Evolutionary conservation across 2,113 vertebrate genomes (phyloP).

Genomic region (Callionymus lyra): DNA sequence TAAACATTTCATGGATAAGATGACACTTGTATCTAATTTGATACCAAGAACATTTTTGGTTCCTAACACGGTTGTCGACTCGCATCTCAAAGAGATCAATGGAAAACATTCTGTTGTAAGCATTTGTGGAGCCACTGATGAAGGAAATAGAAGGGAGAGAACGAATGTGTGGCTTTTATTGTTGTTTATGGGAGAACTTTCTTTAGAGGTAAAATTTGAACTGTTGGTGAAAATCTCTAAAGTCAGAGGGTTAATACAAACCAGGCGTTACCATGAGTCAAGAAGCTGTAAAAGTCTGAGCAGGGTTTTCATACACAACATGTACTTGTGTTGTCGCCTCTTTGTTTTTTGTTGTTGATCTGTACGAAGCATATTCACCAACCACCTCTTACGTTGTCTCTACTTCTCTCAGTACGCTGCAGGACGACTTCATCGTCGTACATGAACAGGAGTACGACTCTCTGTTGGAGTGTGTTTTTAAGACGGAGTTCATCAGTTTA

Average conservation of each 20-base stretch:
- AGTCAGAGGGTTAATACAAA: conserved; percentile 48
- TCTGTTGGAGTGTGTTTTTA: conserved; percentile 88
- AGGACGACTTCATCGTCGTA: conserved; percentile 87
- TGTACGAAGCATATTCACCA: too few relatives aligned
- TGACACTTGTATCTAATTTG: too few relatives aligned
- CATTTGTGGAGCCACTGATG: conserved; percentile 5
- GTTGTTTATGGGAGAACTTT: conserved; percentile 3
- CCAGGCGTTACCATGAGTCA: conserved; percentile 54
- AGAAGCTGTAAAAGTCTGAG: conserved; percentile 45
- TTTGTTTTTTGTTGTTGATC: too few relatives aligned
- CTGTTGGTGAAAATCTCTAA: conserved; percentile 28
- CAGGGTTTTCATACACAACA: not conserved
- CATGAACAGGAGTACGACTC: conserved; percentile 97
- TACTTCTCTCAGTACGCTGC: conserved; percentile 73
- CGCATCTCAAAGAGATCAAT: conserved; percentile 7
- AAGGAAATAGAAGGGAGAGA: conserved; percentile 1
- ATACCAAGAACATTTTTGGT: conserved; percentile 30
- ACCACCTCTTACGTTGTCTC: not conserved
- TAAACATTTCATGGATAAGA: too few relatives aligned
- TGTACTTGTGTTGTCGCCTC: not conserved
- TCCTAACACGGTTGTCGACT: not conserved
- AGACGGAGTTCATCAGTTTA: conserved; percentile 93
- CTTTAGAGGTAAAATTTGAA: conserved; percentile 21
- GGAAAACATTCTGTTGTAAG: conserved; percentile 6
- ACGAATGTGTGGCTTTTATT: conserved; percentile 19